phyloP scores from a whole-genome alignment of 2,888 invertebrate genomes.

The Nesidiocoris tenuis region DNA sequence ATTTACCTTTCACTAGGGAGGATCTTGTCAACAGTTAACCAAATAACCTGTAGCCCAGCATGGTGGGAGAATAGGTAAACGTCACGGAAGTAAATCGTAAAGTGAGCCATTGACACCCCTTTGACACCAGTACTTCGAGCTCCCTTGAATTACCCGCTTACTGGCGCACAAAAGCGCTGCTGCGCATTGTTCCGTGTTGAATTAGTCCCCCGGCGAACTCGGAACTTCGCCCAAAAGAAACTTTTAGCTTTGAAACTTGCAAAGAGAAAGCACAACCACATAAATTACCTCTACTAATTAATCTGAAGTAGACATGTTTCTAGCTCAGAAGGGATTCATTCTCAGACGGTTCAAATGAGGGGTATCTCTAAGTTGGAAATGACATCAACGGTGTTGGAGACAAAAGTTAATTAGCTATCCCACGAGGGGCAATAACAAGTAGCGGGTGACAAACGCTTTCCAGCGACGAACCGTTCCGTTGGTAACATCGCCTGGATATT shows the following conservation, averaged over 20 bases:
- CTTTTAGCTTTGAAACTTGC: neutral
- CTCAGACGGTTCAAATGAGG: neutral
- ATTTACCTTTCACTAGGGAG: no score
- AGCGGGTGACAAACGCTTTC: neutral
- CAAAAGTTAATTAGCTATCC: constrained; percentile 25
- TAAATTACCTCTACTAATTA: constrained; percentile 11
- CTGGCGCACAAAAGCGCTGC: neutral
- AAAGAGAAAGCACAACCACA: neutral
- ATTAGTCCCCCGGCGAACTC: neutral
- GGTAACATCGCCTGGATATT: no score
- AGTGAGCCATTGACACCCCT: no score
- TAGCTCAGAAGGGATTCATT: neutral
- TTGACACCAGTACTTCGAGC: no score
- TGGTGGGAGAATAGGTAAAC: no score
- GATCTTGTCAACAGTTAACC: no score
- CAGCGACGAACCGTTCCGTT: neutral
- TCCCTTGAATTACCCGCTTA: no score
- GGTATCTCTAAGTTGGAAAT: constrained; percentile 13
- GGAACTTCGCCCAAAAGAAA: neutral
- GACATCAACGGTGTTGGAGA: constrained; percentile 4
- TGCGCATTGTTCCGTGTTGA: neutral
- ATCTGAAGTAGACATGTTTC: constrained; percentile 21
- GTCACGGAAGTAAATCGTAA: no score
- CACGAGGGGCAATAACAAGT: neutral
- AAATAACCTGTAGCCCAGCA: no score